phyloP scores from a whole-genome alignment of 2,113 vertebrate genomes.

The Callorhinus ursinus region DNA sequence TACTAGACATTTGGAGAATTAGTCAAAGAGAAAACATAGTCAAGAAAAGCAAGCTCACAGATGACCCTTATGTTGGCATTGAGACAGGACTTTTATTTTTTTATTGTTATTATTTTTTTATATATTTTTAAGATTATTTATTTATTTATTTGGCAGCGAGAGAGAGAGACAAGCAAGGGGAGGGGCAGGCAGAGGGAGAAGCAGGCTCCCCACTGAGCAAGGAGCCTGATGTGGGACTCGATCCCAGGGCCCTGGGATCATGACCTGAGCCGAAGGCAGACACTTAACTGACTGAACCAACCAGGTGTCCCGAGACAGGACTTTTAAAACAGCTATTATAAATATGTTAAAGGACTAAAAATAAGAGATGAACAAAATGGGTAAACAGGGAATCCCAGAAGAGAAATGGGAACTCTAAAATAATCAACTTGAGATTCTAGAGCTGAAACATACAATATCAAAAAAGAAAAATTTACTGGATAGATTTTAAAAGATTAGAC shows the following conservation, averaged over 20 bases:
- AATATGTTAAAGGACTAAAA: neutral
- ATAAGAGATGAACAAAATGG: neutral
- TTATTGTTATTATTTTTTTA: too few species aligned
- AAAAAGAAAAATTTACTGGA: neutral
- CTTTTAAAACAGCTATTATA: conserved; percentile 6
- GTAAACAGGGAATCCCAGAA: neutral
- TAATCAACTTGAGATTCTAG: neutral
- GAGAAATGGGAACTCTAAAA: neutral
- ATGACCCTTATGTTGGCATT: neutral
- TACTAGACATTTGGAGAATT: neutral
- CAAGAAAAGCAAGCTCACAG: neutral
- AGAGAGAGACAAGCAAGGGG: too few species aligned
- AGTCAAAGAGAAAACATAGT: neutral
- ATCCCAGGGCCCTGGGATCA: too few species aligned
- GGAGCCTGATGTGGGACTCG: too few species aligned
- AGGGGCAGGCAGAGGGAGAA: too few species aligned
- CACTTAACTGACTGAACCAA: too few species aligned
- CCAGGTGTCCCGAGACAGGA: neutral
- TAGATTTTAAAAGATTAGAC: neutral
- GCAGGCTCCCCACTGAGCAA: too few species aligned
- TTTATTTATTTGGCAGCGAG: too few species aligned
- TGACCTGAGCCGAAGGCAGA: too few species aligned
- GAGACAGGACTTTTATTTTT: neutral
- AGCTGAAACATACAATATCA: conserved; percentile 1
- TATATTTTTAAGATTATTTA: too few species aligned